phyloP scores from a whole-genome alignment of 2,797 vertebrate species.

The Sternarchorhynchus goeldii region DNA sequence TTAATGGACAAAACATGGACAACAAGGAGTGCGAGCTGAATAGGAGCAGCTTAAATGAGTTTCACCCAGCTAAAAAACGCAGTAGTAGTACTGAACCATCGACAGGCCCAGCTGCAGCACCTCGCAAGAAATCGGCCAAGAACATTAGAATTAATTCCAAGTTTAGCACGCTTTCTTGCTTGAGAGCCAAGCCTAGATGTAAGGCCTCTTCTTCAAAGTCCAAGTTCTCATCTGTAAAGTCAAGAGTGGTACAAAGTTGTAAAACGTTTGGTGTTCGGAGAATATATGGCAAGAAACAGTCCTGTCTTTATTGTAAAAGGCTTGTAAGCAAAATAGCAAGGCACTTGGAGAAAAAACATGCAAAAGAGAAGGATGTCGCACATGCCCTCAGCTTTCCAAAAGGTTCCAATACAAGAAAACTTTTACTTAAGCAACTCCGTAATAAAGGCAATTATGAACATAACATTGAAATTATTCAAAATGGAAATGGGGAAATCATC shows the following conservation, averaged over 20 bases:
- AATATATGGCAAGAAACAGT: conserved; percentile 28
- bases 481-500: conserved; percentile 45
- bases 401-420: conserved; percentile 26
- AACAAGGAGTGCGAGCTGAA: not conserved
- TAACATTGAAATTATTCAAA: conserved; percentile 40
- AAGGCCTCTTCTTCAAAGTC: not conserved
- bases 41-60: not conserved
- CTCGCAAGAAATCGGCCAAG: not conserved
- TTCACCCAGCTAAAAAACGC: not conserved
- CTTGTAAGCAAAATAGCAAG: conserved; percentile 39
- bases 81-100: not conserved
- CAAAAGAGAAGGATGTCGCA: conserved; percentile 41
- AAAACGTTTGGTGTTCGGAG: not conserved
- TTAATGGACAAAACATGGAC: not conserved
- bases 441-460: conserved; percentile 50
- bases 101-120: not conserved
- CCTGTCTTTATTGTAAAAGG: conserved; percentile 45
- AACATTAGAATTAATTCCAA: not conserved
- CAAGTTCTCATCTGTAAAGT: not conserved
- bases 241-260: not conserved
- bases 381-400: conserved; percentile 45
- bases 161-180: not conserved
- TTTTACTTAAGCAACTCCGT: conserved; percentile 30
- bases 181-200: not conserved
- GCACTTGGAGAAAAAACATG: conserved; percentile 42